These are phyloP conservation scores for Larimichthys polyactis DNA, from an alignment of 2,113 vertebrate genomes.

Conservation along the genomic window DNA sequence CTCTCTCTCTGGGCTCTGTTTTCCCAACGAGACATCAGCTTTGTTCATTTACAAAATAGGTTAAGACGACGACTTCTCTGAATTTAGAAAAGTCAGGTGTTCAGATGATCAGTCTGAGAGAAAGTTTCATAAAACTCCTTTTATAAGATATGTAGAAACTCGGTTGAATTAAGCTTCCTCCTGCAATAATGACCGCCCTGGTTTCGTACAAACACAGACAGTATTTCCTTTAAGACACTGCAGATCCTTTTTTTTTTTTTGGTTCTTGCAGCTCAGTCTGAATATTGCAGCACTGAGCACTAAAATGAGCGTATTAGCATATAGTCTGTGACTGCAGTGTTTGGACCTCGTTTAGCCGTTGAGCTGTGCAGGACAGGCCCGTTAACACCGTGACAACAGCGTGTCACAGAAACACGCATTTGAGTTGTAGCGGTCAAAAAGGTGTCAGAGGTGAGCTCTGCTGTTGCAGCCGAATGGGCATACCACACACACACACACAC, in stretches of 20 bases:
- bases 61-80: too few relatives aligned
- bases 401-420: not conserved
- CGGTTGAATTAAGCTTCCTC: too few relatives aligned
- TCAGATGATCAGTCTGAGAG: too few relatives aligned
- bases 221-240: not conserved
- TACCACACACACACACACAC: constrained; percentile 14
- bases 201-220: not conserved
- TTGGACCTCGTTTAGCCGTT: not conserved
- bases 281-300: not conserved
- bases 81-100: too few relatives aligned
- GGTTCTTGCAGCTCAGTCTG: not conserved
- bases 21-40: too few relatives aligned
- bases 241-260: not conserved
- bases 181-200: too few relatives aligned
- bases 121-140: too few relatives aligned
- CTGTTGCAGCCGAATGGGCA: not conserved
- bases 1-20: too few relatives aligned
- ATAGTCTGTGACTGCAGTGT: not conserved
- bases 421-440: constrained; percentile 11
- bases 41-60: too few relatives aligned
- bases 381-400: constrained; percentile 22
- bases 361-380: not conserved
- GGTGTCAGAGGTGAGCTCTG: constrained; percentile 7
- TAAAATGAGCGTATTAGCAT: constrained; percentile 17
- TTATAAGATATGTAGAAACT: too few relatives aligned